These are phyloP conservation scores for Syrista parreyssii DNA, from an alignment of 2,888 invertebrate species.

Conservation along the genomic window DNA sequence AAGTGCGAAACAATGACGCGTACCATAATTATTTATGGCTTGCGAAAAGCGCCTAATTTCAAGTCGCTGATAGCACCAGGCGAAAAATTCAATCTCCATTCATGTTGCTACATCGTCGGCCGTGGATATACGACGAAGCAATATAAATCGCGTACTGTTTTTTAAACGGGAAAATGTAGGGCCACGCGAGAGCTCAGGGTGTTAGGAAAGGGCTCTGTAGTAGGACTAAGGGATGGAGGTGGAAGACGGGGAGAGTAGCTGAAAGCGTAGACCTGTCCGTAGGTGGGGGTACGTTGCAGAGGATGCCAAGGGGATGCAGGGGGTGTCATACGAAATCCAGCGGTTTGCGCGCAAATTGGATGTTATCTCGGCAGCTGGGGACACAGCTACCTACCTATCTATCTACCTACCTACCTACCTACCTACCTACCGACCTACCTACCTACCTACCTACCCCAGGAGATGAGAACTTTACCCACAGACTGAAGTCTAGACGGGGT, in stretches of 20 bases:
- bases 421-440: slow-evolving; percentile 27
- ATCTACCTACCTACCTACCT: slow-evolving; percentile 4
- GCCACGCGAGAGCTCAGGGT: slow-evolving; percentile 16
- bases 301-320: slow-evolving; percentile 14
- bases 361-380: slow-evolving; percentile 60
- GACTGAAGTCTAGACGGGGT: slow-evolving; percentile 2
- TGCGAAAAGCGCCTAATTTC: slow-evolving; percentile 18
- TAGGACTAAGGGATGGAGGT: slow-evolving; percentile 12
- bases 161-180: slow-evolving; percentile 17
- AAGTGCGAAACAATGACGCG: not conserved
- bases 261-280: not conserved
- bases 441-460: slow-evolving; percentile 18
- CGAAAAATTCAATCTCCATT: slow-evolving; percentile 24
- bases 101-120: not conserved
- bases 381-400: slow-evolving; percentile 28
- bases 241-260: not conserved
- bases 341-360: slow-evolving; percentile 54
- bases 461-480: slow-evolving; percentile 47
- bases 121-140: slow-evolving; percentile 20
- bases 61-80: slow-evolving; percentile 10
- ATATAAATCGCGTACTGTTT: slow-evolving; percentile 35
- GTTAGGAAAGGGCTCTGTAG: not conserved
- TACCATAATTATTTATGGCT: slow-evolving; percentile 31
- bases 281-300: not conserved
- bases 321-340: slow-evolving; percentile 43